These are phyloP conservation scores for Busseola fusca DNA, from an alignment of 2,888 invertebrate species.

Conservation along the genomic window DNA sequence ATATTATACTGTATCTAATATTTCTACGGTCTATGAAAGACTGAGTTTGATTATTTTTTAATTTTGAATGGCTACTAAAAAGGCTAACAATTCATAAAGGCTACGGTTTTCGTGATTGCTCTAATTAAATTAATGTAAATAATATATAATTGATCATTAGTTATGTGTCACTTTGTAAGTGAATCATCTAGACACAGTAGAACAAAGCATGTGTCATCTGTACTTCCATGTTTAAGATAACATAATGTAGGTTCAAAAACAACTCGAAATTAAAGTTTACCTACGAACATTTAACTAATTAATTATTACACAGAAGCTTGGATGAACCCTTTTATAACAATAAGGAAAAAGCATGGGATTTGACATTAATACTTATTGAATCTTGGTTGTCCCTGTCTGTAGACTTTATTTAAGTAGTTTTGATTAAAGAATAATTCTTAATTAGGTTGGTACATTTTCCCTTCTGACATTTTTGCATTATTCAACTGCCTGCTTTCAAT, in stretches of 20 bases:
- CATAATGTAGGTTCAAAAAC: conserved; percentile 18
- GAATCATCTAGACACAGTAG: conserved; percentile 37
- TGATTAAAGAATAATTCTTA: background rate
- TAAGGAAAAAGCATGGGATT: conserved; percentile 23
- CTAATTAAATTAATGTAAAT: conserved; percentile 1
- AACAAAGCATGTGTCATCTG: conserved; percentile 49
- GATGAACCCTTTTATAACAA: background rate
- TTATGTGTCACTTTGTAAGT: conserved; percentile 35
- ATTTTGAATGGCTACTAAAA: background rate
- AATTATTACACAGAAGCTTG: background rate
- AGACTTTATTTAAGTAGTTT: conserved; percentile 11
- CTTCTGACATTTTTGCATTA: background rate
- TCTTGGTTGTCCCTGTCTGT: background rate
- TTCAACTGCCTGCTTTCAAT: background rate
- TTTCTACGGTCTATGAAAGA: background rate
- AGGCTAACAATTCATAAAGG: background rate
- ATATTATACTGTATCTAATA: background rate
- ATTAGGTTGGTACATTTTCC: background rate
- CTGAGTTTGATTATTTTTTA: background rate
- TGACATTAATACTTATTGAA: background rate
- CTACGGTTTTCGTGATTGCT: conserved; percentile 10
- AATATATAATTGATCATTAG: background rate
- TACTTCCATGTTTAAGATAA: conserved; percentile 34
- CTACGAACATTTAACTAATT: background rate
- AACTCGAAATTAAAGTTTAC: conserved; percentile 22